Base-by-base conservation (phyloP, 2,888 invertebrate species). In the Allolobophora icterica region DNA sequence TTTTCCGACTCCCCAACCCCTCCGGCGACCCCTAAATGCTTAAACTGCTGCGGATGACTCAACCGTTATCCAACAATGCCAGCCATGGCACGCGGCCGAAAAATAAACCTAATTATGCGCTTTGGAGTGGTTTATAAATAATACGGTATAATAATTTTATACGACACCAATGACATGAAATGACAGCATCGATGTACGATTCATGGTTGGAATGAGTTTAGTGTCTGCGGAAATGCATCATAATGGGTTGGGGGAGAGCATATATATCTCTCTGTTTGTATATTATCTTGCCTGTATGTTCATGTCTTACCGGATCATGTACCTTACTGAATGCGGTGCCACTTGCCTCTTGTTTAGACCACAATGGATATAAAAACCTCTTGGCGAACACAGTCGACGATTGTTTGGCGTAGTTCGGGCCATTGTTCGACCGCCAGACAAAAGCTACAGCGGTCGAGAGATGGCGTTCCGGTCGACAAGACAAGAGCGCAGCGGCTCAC, bases 301-400 rank as follows among this genome's bases (percentile, higher is more conserved):
- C 24, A 5, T 52, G 21, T 52, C n/a, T 71, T 71, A n/a, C n/a
- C 71, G n/a, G 71, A 8, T n/a, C 71, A 5, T 17, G 71, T n/a
- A 13, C 17, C 71, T 71, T 71, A 71, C 71, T 71, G 71, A 71
- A 71, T 71, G 71, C 71, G 71, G n/a, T 71, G 71, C 71, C 30
- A n/a, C 71, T 71, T 71, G n/a, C 71, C 71, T 13, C 71, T 71
- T 71, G 71, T 11, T n/a, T n/a, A 30, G 71, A 71, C 11, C 71
- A 71, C 71, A 71, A 71, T 71, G 71, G 71, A 71, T n/a, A 71
- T 71, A 71, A 71, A 71, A 71, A n/a, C 71, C 71, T 71, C 71
- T 71, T 71, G 71, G 71, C 71, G 71, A 71, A n/a, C 71, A 71
- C 71, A 71, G 71, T 71, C 71, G 71, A 11, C 71, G 71, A 71